These are phyloP conservation scores for Catostylus mosaicus DNA, from an alignment of 30 jellyfish, hydroid and myxozoan species.

Conservation along the genomic window DNA sequence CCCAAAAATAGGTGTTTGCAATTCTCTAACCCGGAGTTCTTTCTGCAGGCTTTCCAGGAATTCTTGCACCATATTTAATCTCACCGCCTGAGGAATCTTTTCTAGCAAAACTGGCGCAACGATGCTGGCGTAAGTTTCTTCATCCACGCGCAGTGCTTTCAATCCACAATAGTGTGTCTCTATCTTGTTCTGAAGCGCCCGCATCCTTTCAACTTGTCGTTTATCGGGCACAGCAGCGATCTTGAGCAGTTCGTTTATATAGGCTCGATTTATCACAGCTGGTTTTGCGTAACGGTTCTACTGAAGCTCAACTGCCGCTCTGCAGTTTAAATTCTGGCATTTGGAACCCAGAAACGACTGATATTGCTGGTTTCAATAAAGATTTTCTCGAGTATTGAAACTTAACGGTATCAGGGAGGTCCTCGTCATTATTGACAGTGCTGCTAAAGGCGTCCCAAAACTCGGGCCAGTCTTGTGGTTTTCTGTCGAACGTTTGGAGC, in stretches of 20 bases:
- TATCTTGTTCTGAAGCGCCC: background rate
- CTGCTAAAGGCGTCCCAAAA: conserved; percentile 33
- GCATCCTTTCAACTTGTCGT: conserved; percentile 1
- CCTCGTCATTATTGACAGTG: too few species aligned
- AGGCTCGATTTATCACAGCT: too few species aligned
- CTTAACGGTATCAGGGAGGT: too few species aligned
- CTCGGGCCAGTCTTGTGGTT: conserved; percentile 30
- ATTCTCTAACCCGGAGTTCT: background rate
- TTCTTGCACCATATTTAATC: background rate
- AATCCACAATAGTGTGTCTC: conserved; percentile 31
- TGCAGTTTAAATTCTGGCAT: conserved; percentile 26
- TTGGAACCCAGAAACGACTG: conserved; percentile 31
- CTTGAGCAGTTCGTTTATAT: conserved; percentile 40
- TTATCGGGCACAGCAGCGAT: conserved; percentile 6
- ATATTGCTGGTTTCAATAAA: conserved; percentile 47
- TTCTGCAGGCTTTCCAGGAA: background rate
- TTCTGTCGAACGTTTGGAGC: conserved; percentile 20
- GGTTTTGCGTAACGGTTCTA: background rate
- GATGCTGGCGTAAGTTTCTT: conserved; percentile 11
- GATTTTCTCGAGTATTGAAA: conserved; percentile 25
- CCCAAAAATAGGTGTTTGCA: conserved; percentile 30
- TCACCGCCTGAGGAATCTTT: conserved; percentile 23
- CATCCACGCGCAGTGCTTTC: conserved; percentile 23
- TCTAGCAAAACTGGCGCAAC: conserved; percentile 37
- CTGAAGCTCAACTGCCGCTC: conserved; percentile 3